Percentiles rank a stretch among this genome's conserved stretches.
phyloP scores from a whole-genome alignment of 2,797 vertebrate species.

The Hephaestus fuliginosus region DNA sequence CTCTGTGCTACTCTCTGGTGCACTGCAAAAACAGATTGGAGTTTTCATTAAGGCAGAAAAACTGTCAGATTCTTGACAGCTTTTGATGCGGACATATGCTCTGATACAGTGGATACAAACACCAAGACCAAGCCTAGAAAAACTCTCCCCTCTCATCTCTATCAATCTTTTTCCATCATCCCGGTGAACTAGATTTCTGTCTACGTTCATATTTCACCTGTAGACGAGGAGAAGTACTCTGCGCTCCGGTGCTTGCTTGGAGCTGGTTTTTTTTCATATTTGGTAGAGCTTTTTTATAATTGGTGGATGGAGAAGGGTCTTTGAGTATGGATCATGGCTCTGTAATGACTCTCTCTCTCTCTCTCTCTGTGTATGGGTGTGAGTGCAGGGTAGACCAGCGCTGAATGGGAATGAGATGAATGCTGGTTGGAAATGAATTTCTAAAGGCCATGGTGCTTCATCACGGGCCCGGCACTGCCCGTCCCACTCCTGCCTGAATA shows the following conservation, averaged over 20 bases:
- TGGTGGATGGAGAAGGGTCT: slow-evolving; percentile 61
- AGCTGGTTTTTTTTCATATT: slow-evolving; percentile 57
- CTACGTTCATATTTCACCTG: slow-evolving; percentile 28
- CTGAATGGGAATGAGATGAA: slow-evolving; percentile 89
- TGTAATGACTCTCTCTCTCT: slow-evolving; percentile 69
- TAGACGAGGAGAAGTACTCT: slow-evolving; percentile 16
- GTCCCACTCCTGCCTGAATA: slow-evolving; percentile 85
- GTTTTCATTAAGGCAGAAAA: slow-evolving; percentile 76
- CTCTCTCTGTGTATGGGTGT: slow-evolving; percentile 48
- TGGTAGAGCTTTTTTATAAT: slow-evolving; percentile 53
- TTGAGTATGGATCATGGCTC: slow-evolving; percentile 73
- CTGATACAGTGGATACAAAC: slow-evolving; percentile 57
- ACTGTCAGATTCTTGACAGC: slow-evolving; percentile 73
- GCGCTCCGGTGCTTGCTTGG: slow-evolving; percentile 14
- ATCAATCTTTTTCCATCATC: slow-evolving; percentile 39
- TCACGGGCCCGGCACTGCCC: slow-evolving; percentile 79
- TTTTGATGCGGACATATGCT: slow-evolving; percentile 72
- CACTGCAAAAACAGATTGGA: slow-evolving; percentile 70
- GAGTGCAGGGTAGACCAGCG: slow-evolving; percentile 72
- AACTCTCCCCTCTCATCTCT: slow-evolving; percentile 42
- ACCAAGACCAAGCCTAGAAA: slow-evolving; percentile 44
- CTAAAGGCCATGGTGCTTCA: slow-evolving; percentile 90
- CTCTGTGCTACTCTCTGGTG: slow-evolving; percentile 44
- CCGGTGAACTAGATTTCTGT: slow-evolving; percentile 9
- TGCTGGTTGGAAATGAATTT: slow-evolving; percentile 89